Evolutionary conservation across 2,797 vertebrate species (phyloP), one percentile per base, ranked within the genome.

Genomic region (Acanthis flammea): DNA sequence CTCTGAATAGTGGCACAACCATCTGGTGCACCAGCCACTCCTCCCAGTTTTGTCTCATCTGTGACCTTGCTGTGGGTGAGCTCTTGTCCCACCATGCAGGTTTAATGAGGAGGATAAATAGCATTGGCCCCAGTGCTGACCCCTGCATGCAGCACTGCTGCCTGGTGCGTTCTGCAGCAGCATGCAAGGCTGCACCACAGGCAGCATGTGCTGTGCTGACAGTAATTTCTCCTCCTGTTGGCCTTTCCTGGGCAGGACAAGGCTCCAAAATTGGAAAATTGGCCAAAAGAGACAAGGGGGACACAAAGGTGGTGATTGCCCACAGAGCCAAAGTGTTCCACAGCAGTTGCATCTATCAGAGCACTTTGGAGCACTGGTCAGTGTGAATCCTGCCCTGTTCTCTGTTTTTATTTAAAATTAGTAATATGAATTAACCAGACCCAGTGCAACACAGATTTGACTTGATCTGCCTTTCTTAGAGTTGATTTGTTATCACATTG

Each of bases 51-150:
- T 94, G 74, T 93, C 9, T 95, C 74, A 53, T 70, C 55, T 66
- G 44, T 4, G 1, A 15, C 81, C 78, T 92, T 67, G 39, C 66
- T 61, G 75, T 3, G 82, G 35, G n/a, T 87, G 74, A 89, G 39
- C 89, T 83, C 87, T 80, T 88, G 81, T 94, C 73, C 82, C 68
- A 44, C 66, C 82, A 23, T 65, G 68, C 79, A 68, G 91, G 61
- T 88, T 95, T 94, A 94, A 83, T 84, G 79, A 83, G 31, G 87
- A 86, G 78, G 58, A 86, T 94, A 53, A 94, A 95, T 79, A 33
- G 82, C 22, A 10, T 7, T 90, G 75, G 82, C 82, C 82, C 57
- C 11, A 24, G 61, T 42, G 68, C 1, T 94, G 94, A 96, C 91
- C 85, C 67, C 50, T 88, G 35, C 42, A 4, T 68, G 42, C 60